Conservation (phyloP, 2,113 vertebrate genomes). For the Ascaphus truei region DNA sequence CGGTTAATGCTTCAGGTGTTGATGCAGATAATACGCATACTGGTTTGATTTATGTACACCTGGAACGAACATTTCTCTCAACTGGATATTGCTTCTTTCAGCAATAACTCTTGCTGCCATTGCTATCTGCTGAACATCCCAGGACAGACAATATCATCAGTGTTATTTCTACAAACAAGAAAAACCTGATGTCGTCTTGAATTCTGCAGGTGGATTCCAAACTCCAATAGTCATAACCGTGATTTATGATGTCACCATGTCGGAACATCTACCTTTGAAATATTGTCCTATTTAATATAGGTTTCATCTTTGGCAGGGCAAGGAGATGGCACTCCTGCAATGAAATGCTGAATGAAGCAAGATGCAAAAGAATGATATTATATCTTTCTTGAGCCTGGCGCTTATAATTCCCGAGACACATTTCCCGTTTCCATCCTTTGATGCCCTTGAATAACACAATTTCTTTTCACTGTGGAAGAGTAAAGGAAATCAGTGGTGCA, state of each 20-base stretch:
- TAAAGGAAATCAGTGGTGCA: conserved; percentile 34
- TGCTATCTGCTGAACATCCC: conserved; percentile 23
- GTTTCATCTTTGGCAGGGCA: conserved; percentile 2
- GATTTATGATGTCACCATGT: conserved; percentile 30
- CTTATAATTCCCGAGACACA: conserved; percentile 18
- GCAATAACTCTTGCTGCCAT: conserved; percentile 27
- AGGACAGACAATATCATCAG: conserved; percentile 18
- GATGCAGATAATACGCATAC: not conserved
- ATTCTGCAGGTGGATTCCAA: not conserved
- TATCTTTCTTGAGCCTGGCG: conserved; percentile 13
- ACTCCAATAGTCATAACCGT: not conserved
- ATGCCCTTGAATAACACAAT: conserved; percentile 35
- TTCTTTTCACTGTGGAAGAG: conserved; percentile 29
- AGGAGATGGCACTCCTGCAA: conserved; percentile 11
- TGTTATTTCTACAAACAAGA: conserved; percentile 18
- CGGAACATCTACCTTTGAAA: conserved; percentile 23
- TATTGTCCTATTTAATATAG: conserved; percentile 22
- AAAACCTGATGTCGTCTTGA: not conserved
- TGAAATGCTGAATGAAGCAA: conserved; percentile 13
- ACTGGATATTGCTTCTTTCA: conserved; percentile 22
- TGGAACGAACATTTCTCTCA: conserved; percentile 17
- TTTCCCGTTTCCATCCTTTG: conserved; percentile 30
- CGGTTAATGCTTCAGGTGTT: conserved; percentile 6
- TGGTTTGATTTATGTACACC: conserved; percentile 19
- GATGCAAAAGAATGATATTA: conserved; percentile 24